phyloP scores from a whole-genome alignment of 2,113 vertebrate genomes.

The Bettongia penicillata region DNA sequence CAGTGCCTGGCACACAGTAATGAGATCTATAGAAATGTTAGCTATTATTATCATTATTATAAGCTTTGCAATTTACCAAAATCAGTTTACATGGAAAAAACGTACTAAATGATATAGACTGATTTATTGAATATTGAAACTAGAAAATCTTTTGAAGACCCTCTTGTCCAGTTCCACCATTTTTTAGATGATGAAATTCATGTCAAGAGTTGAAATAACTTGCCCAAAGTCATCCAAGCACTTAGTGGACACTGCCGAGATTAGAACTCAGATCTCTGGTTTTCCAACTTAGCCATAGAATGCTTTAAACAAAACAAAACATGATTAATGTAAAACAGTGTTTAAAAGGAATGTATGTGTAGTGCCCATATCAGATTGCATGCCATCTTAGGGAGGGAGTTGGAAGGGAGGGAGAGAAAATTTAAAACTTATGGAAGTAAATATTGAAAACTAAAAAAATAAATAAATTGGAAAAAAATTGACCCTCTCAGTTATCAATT shows the following conservation, averaged over 20 bases:
- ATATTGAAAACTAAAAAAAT: neutral
- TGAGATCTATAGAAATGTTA: neutral
- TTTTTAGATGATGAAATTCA: neutral
- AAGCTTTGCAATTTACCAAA: neutral
- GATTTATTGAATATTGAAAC: neutral
- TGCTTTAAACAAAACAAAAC: neutral
- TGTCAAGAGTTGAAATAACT: neutral
- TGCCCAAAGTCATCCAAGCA: neutral
- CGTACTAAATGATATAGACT: neutral
- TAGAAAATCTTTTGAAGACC: neutral
- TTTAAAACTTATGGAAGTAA: too few relatives aligned
- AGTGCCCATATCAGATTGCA: too few relatives aligned
- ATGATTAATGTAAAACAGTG: too few relatives aligned
- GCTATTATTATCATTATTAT: neutral
- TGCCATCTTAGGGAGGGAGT: too few relatives aligned
- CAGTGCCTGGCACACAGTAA: neutral
- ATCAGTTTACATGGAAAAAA: neutral
- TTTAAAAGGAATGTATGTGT: too few relatives aligned
- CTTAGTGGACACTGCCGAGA: neutral
- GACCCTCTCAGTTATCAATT: neutral
- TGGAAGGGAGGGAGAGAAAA: too few relatives aligned
- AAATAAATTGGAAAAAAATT: neutral
- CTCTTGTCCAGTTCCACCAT: neutral
- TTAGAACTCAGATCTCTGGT: neutral
- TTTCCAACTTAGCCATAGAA: neutral